Base-by-base conservation (phyloP, 2,888 invertebrate species). In the Endotricha flammealis region DNA sequence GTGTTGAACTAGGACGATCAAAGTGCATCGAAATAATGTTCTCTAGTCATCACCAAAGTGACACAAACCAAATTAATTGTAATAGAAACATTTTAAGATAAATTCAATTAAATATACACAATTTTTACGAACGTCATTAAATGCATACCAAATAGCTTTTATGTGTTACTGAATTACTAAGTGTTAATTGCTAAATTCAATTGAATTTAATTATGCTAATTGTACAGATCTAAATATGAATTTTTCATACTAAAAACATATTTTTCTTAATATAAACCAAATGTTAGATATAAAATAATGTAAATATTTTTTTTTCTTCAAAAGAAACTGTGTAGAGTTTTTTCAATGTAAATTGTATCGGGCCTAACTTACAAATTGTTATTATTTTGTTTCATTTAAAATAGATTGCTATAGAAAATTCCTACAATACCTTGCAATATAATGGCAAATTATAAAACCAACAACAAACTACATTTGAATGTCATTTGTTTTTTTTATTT, bases 261-360 rank as follows among this genome's bases (percentile, higher is more conserved):
- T 74, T 74, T 77, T 77, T 74, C 66, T 61, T 64, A 67, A 53
- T 51, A 53, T 54, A 50, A 64, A 61, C 60, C 46, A 49, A 55
- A 57, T 50, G 44, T 55, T 58, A 62, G 45, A 40, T 32, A 39
- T n/a, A n/a, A n/a, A 39, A 49, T 46, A 38, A 34, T 68, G 66
- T 76, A 70, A 57, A 67, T 67, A 67, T 52, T 47, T 41, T 46
- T 47, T 43, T 61, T 58, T 70, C 64, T 64, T 63, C 45, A 48
- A 57, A 68, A 64, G 52, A 61, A 64, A 63, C 28, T 34, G 34
- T 34, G 29, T 29, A 34, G 28, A 11, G 23, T 32, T n/a, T 28
- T 20, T 34, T 29, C 9, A 12, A 22, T 34, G 12, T 17, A 27
- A 17, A 17, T 47, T 22, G 42, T 46, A 39, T 50, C 48, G 48